Percentiles rank a stretch among this genome's conserved stretches.
These are phyloP conservation scores for Leptopilina boulardi DNA, from an alignment of 1,140 invertebrate species.

Conservation along the genomic window DNA sequence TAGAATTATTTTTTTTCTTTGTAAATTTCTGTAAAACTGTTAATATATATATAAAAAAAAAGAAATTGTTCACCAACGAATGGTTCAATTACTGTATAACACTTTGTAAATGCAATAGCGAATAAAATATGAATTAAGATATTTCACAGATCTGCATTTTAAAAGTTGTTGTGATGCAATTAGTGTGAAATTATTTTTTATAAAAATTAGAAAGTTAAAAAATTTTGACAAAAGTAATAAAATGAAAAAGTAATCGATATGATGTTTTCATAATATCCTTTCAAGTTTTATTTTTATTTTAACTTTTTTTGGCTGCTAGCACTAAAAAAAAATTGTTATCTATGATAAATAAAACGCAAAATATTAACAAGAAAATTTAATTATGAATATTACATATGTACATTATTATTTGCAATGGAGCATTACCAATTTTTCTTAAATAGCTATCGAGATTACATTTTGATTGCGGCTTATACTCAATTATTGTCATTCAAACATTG, in stretches of 20 bases:
- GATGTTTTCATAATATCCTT: constrained; percentile 1
- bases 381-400: constrained; percentile 27
- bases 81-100: neutral
- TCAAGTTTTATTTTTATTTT: neutral
- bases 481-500: constrained; percentile 9
- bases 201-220: constrained; percentile 35
- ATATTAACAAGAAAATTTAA: constrained; percentile 26
- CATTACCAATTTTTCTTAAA: neutral
- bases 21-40: neutral
- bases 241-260: constrained; percentile 36
- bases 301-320: neutral
- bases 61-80: neutral
- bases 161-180: constrained; percentile 67
- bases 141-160: constrained; percentile 62
- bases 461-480: constrained; percentile 17
- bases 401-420: constrained; percentile 24
- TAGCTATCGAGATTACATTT: constrained; percentile 5
- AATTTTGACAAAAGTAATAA: constrained; percentile 2
- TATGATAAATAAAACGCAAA: neutral
- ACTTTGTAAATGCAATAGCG: constrained; percentile 52
- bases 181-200: constrained; percentile 68
- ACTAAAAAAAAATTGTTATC: neutral
- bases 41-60: neutral
- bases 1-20: neutral
- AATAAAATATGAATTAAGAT: constrained; percentile 44